These are phyloP conservation scores for Hyperoplus lanceolatus DNA, from an alignment of 2,797 vertebrate species.

Conservation along the genomic window DNA sequence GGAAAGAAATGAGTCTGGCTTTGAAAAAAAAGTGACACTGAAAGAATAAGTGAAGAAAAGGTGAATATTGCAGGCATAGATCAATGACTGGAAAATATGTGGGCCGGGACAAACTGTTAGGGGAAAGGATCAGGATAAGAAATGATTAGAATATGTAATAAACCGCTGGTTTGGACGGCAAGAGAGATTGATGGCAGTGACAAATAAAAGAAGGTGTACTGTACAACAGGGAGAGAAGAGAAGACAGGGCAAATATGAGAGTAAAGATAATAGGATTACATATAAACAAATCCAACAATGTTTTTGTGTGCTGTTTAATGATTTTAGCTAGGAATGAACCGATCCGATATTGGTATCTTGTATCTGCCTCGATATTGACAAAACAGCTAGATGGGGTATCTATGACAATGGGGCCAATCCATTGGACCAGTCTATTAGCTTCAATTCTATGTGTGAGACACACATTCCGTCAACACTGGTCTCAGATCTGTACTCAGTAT, in stretches of 20 bases:
- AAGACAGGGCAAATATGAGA: neutral
- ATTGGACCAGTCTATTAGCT: too few relatives aligned
- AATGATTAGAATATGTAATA: slow-evolving; percentile 40
- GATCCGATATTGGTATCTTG: too few relatives aligned
- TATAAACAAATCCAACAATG: slow-evolving; percentile 39
- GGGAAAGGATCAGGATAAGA: slow-evolving; percentile 27
- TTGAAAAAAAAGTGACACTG: slow-evolving; percentile 27
- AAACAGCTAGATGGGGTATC: too few relatives aligned
- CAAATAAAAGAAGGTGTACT: slow-evolving; percentile 3
- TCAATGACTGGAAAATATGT: slow-evolving; percentile 41
- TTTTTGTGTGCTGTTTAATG: slow-evolving; percentile 5
- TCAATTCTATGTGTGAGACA: too few relatives aligned
- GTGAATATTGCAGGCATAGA: slow-evolving; percentile 56
- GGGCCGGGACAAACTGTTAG: slow-evolving; percentile 31
- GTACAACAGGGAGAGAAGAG: slow-evolving; percentile 16
- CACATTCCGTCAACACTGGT: too few relatives aligned
- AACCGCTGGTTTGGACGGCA: slow-evolving; percentile 8
- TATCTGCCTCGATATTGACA: too few relatives aligned
- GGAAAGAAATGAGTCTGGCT: slow-evolving; percentile 37
- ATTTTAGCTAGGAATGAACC: too few relatives aligned
- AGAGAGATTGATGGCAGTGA: slow-evolving; percentile 22
- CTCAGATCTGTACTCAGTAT: too few relatives aligned
- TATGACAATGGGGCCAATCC: too few relatives aligned
- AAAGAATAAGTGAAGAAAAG: slow-evolving; percentile 55
- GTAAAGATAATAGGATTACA: neutral